Conservation (phyloP, 2,113 vertebrate genomes). For the Mola mola region DNA sequence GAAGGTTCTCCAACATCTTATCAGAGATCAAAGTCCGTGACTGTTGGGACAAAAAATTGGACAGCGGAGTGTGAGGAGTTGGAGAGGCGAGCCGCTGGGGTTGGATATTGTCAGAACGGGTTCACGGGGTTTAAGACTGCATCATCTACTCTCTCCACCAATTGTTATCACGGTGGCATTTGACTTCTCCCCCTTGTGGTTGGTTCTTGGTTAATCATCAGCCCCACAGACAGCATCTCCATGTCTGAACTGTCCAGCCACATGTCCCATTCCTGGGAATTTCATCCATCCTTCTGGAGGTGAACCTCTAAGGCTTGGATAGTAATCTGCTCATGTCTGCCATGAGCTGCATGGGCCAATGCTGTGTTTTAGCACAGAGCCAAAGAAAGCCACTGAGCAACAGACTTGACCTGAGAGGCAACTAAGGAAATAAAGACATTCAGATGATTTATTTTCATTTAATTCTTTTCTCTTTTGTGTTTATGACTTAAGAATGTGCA, state of each 20-base stretch:
- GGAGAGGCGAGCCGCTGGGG: not conserved
- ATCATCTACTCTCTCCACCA: conserved; percentile 19
- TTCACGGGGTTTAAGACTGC: conserved; percentile 59
- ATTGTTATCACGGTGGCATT: conserved; percentile 33
- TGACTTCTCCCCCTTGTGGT: conserved; percentile 40
- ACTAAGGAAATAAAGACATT: too few species aligned
- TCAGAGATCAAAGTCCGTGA: conserved; percentile 32
- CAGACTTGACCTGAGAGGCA: not conserved
- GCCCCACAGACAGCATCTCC: conserved; percentile 21
- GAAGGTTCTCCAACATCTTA: conserved; percentile 25
- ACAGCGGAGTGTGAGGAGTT: not conserved
- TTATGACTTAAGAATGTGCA: not conserved
- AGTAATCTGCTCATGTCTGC: conserved; percentile 3
- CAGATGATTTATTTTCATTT: not conserved
- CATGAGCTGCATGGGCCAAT: conserved; percentile 15
- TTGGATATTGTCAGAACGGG: conserved; percentile 20
- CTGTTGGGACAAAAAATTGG: conserved; percentile 1
- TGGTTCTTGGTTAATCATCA: conserved; percentile 57
- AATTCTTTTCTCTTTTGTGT: not conserved
- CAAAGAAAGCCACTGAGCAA: conserved; percentile 12
- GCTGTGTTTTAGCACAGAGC: conserved; percentile 9
- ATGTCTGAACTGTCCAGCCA: conserved; percentile 31
- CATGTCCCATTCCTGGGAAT: conserved; percentile 43
- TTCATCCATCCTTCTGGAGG: conserved; percentile 7
- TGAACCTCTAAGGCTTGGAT: conserved; percentile 20